These are phyloP conservation scores for Onychostruthus taczanowskii DNA, from an alignment of 2,113 vertebrate genomes.

Conservation along the genomic window DNA sequence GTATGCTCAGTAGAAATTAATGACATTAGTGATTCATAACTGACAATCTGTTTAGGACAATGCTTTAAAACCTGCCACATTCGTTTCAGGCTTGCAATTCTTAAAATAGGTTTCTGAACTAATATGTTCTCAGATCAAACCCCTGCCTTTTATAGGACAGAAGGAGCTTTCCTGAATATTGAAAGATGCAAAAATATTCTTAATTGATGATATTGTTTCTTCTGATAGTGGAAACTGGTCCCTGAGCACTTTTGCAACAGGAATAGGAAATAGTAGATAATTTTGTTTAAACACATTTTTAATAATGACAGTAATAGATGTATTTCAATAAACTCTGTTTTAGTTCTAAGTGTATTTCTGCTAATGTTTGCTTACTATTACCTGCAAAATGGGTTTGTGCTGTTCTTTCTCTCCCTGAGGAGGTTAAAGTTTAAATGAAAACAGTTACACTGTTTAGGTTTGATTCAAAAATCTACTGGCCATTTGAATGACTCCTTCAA, in stretches of 20 bases:
- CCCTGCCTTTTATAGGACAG: not conserved
- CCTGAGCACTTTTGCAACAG: not conserved
- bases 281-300: not conserved
- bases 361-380: not conserved
- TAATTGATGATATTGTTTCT: not conserved
- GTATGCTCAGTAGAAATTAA: not conserved
- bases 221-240: not conserved
- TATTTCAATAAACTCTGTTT: not conserved
- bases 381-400: not conserved
- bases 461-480: not conserved
- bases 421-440: not conserved
- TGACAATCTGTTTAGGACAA: not conserved
- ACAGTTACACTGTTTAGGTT: not conserved
- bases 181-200: not conserved
- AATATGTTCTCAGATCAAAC: not conserved
- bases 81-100: not conserved
- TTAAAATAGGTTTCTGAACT: not conserved
- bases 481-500: not conserved
- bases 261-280: not conserved
- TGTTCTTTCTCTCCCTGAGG: not conserved
- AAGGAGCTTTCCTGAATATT: not conserved
- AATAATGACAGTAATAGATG: not conserved
- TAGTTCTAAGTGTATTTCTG: not conserved
- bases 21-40: not conserved
- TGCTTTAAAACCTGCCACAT: not conserved